Evolutionary conservation across 2,888 invertebrate genomes (phyloP).

Genomic region (Patella depressa): DNA sequence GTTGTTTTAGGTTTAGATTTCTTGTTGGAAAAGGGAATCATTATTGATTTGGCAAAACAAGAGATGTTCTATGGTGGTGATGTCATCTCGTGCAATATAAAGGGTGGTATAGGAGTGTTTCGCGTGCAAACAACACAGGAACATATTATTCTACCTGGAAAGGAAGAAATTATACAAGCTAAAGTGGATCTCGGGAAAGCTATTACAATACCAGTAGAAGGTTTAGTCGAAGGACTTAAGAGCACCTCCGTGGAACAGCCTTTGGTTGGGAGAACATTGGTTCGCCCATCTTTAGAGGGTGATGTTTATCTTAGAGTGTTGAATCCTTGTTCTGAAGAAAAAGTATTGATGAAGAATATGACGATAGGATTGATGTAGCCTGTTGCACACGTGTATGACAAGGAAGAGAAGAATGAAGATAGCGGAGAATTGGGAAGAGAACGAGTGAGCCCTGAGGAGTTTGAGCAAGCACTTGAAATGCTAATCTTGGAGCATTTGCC

Average conservation of each 20-base stretch:
- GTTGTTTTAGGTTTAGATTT: not conserved
- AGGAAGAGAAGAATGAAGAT: not conserved
- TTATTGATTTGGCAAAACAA: not conserved
- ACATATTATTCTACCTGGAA: not conserved
- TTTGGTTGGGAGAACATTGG: not conserved
- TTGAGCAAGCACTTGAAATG: no score
- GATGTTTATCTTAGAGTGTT: not conserved
- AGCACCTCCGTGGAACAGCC: not conserved
- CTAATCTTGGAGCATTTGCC: no score
- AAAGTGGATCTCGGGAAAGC: not conserved
- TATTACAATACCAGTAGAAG: not conserved
- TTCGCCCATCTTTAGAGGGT: not conserved
- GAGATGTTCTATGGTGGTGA: not conserved
- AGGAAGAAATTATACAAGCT: not conserved
- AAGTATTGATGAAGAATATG: not conserved
- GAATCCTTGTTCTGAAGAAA: not conserved
- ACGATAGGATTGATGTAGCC: not conserved
- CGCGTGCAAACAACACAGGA: not conserved
- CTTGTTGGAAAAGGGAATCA: not conserved
- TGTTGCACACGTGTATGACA: not conserved
- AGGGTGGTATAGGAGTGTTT: not conserved
- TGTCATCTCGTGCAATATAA: not conserved
- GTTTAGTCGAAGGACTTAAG: not conserved
- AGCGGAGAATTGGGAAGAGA: not conserved
- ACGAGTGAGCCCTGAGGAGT: not conserved